Percentiles rank a stretch among this genome's conserved stretches.
Evolutionary conservation across 1,140 invertebrate genomes (phyloP).

Genomic region (Aporrectodea caliginosa): DNA sequence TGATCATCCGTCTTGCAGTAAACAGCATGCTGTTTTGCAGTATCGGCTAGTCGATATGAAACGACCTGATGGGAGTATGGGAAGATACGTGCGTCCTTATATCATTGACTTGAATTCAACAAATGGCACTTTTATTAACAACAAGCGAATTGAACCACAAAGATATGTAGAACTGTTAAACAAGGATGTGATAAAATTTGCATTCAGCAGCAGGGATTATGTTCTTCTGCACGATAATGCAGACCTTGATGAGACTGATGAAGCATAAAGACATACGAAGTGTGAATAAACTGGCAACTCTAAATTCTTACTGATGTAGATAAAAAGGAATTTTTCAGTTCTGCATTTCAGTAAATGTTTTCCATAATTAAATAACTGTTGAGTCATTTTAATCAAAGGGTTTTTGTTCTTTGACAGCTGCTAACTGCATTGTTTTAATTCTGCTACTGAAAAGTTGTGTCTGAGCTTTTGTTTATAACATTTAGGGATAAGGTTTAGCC

Average conservation of each 20-base stretch:
- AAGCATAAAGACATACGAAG: slow-evolving; percentile 47
- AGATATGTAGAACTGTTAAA: slow-evolving; percentile 91
- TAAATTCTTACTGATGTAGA: no score
- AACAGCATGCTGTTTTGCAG: slow-evolving; percentile 96
- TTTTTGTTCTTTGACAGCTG: no score
- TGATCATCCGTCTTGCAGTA: slow-evolving; percentile 97
- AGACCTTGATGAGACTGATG: slow-evolving; percentile 63
- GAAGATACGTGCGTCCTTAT: slow-evolving; percentile 72
- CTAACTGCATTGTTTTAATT: no score
- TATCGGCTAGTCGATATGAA: slow-evolving; percentile 82
- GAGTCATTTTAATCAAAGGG: no score
- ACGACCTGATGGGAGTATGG: slow-evolving; percentile 56
- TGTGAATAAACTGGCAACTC: no score
- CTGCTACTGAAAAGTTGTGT: no score
- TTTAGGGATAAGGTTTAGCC: no score
- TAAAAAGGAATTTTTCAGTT: no score
- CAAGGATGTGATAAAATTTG: slow-evolving; percentile 96
- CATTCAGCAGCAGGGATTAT: slow-evolving; percentile 92
- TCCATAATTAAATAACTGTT: no score
- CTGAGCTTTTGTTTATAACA: no score
- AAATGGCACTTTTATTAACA: slow-evolving; percentile 97
- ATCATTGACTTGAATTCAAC: slow-evolving; percentile 95
- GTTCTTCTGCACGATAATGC: slow-evolving; percentile 81
- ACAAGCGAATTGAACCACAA: slow-evolving; percentile 81
- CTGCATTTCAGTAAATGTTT: no score